Conservation (phyloP, 1,140 invertebrate species). For the Arion vulgaris region DNA sequence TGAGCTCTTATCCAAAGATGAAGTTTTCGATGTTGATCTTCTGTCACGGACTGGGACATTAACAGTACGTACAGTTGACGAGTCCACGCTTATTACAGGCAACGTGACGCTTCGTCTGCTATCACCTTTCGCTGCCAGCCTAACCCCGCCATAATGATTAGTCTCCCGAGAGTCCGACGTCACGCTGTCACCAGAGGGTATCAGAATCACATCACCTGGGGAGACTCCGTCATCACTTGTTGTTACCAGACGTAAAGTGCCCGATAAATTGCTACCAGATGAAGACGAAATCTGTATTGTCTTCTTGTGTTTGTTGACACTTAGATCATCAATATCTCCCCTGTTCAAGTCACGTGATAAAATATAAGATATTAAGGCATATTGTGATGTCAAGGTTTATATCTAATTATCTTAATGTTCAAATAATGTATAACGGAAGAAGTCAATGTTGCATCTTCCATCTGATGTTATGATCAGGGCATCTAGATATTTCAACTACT, state of each 20-base stretch:
- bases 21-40: background rate
- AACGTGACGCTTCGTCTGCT: background rate
- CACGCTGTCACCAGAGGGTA: constrained; percentile 16
- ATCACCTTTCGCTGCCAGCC: too few species aligned
- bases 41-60: background rate
- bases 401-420: too few species aligned
- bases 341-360: background rate
- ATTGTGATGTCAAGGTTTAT: too few species aligned
- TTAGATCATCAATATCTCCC: constrained; percentile 21
- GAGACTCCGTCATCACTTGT: background rate
- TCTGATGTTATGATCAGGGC: too few species aligned
- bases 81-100: background rate
- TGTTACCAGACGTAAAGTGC: background rate
- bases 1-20: background rate
- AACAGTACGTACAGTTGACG: background rate
- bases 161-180: constrained; percentile 9
- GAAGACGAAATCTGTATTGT: background rate
- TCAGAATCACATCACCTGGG: background rate
- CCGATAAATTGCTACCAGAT: background rate
- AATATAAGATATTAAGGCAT: too few species aligned
- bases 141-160: background rate
- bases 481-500: too few species aligned
- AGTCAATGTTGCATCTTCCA: too few species aligned
- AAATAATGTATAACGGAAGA: too few species aligned
- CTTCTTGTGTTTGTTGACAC: constrained; percentile 24